Percentiles rank a stretch among this genome's conserved stretches.
phyloP scores from a whole-genome alignment of 2,797 vertebrate species.

The Psittacula echo region DNA sequence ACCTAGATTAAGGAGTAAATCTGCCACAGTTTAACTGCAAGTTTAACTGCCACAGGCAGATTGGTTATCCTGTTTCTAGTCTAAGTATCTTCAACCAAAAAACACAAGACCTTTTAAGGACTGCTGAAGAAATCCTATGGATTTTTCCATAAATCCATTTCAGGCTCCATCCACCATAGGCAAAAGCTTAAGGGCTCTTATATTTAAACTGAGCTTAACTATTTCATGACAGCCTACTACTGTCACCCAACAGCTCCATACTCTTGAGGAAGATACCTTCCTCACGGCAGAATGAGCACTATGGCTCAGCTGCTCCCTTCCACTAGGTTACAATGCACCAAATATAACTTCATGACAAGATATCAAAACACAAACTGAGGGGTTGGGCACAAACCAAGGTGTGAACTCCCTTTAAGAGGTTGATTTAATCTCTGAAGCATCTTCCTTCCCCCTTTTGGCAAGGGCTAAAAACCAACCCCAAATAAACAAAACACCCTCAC shows the following conservation, averaged over 20 bases:
- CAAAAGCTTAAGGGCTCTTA: not conserved
- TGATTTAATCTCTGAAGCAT: not conserved
- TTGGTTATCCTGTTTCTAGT: not conserved
- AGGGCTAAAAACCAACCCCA: not conserved
- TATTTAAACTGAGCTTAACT: not conserved
- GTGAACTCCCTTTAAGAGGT: not conserved
- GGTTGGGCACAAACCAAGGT: not conserved
- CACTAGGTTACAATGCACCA: not conserved
- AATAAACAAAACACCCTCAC: not conserved
- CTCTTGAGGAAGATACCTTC: not conserved
- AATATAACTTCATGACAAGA: not conserved
- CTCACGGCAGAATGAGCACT: not conserved
- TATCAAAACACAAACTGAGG: not conserved
- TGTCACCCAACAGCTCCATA: not conserved
- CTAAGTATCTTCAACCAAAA: not conserved
- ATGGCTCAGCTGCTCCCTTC: not conserved
- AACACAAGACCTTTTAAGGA: not conserved
- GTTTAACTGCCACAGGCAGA: not conserved
- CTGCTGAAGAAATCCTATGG: not conserved
- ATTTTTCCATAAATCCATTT: not conserved
- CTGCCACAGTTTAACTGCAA: not conserved
- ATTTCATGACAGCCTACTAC: not conserved
- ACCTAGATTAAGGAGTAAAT: not conserved
- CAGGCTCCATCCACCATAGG: not conserved
- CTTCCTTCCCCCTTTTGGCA: not conserved